Evolutionary conservation across 1,140 invertebrate genomes (phyloP), one percentile per base, ranked within the genome.

Genomic region (Trichomalopsis sarcophagae): DNA sequence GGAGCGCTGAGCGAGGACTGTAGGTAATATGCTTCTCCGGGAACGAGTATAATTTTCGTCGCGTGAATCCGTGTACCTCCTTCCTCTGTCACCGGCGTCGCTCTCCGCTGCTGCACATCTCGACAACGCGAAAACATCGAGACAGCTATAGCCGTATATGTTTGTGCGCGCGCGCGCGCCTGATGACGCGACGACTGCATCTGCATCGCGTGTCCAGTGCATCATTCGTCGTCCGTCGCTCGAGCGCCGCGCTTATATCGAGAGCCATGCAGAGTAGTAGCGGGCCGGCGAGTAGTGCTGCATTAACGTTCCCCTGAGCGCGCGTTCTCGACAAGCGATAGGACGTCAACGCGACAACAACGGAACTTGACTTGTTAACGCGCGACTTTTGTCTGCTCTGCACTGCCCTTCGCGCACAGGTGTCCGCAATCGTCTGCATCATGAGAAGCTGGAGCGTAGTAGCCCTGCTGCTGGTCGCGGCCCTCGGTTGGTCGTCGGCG

Each of bases 401-500:
- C 50, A n/a, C 55, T 21, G 55, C 1, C 6, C 3, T 21, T 62
- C 55, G 55, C 55, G 5, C 5, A 7, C 68, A 30, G 68, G 23
- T 71, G 68, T 62, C 55, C 55, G 55, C 50, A 55, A 55, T 55
- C 66, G 27, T 69, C 27, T 66, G 66, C n/a, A 30, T 27, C 62
- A 78, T 40, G 47, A 75, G 55, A 27, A 62, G 2, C 21, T 40
- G 71, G 2, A 50, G 17, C 27, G 21, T 84, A 30, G 27, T 86
- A 36, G 17, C 21, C 17, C 13, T 81, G 17, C 36, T 86, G 44
- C 36, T 84, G 9, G 4, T 68, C 14, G 69, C 68, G 2, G 78
- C 81, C 81, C 74, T 82, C 44, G 82, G 80, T 74, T 82, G 88
- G 33, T 84, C 55, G 50, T 40, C 73, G 14, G 93, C 89, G 84